Evolutionary conservation across 2,888 invertebrate species (phyloP).

Genomic region (Ptychoptera albimana): DNA sequence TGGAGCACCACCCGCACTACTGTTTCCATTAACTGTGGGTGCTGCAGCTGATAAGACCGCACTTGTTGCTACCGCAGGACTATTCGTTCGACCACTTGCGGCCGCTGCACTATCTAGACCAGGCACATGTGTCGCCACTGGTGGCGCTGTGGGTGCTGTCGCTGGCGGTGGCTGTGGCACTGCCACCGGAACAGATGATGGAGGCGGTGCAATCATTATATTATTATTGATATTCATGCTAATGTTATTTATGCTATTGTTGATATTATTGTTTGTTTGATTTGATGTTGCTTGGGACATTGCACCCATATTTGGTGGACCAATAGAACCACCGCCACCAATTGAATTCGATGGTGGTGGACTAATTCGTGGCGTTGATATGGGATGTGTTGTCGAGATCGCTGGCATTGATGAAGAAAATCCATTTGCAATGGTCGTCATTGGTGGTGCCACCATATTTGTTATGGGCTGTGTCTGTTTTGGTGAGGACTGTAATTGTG

Average conservation of each 20-base stretch:
- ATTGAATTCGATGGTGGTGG: conserved; percentile 15
- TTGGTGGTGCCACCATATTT: conserved; percentile 18
- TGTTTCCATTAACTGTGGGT: conserved; percentile 19
- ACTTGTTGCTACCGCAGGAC: conserved; percentile 20
- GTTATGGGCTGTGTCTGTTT: conserved; percentile 7
- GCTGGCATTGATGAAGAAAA: conserved; percentile 17
- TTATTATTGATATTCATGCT: conserved; percentile 14
- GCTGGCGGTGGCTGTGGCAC: conserved; percentile 17
- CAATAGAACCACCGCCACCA: conserved; percentile 12
- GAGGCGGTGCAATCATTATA: conserved; percentile 32
- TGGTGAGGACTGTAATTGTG: conserved; percentile 19
- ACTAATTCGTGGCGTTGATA: conserved; percentile 10
- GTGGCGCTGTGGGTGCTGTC: conserved; percentile 24
- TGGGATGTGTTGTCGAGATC: conserved; percentile 18
- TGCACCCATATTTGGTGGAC: conserved; percentile 11
- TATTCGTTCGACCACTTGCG: conserved; percentile 33
- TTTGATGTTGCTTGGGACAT: conserved; percentile 12
- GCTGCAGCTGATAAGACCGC: conserved; percentile 16
- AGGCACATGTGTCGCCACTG: conserved; percentile 20
- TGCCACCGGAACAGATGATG: conserved; percentile 20
- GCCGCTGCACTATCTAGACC: conserved; percentile 21
- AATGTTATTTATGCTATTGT: too few relatives aligned
- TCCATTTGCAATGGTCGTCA: conserved; percentile 18
- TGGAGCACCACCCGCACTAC: conserved; percentile 17
- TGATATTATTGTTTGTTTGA: conserved; percentile 12